Percentiles rank a stretch among this genome's conserved stretches.
These are phyloP conservation scores for Enchytraeus crypticus DNA, from an alignment of 2,888 invertebrate genomes.

Conservation along the genomic window DNA sequence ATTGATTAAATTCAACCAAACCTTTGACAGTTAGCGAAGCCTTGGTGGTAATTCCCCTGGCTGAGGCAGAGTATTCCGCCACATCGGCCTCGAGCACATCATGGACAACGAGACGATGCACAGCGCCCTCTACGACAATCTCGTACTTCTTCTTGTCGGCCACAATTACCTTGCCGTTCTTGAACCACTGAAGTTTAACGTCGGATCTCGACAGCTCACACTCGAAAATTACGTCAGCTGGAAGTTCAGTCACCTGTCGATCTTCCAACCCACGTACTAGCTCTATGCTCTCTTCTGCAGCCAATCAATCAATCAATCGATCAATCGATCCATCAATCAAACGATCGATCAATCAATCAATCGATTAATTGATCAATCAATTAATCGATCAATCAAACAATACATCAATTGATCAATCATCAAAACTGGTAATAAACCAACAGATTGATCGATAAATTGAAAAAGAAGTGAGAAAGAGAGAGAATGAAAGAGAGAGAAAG, in stretches of 20 bases:
- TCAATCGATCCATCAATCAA: too few species aligned
- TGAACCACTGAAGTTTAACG: slow-evolving; percentile 41
- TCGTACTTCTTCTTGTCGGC: slow-evolving; percentile 15
- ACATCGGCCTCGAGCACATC: slow-evolving; percentile 34
- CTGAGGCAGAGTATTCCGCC: slow-evolving; percentile 37
- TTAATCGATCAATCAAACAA: too few species aligned
- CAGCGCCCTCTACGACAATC: slow-evolving; percentile 18
- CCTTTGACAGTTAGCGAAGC: slow-evolving; percentile 44
- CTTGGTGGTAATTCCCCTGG: slow-evolving; percentile 38
- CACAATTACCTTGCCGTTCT: slow-evolving; percentile 34
- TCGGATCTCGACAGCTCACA: slow-evolving; percentile 40
- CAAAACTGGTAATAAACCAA: not conserved
- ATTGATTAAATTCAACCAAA: too few species aligned
- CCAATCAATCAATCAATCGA: not conserved
- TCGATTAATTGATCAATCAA: too few species aligned
- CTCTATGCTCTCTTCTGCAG: slow-evolving; percentile 41
- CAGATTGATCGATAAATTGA: not conserved
- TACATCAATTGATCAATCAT: too few species aligned
- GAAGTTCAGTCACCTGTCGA: slow-evolving; percentile 35
- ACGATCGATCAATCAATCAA: too few species aligned
- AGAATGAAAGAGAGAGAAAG: not conserved
- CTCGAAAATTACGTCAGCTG: slow-evolving; percentile 36
- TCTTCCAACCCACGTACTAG: slow-evolving; percentile 40
- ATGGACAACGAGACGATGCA: slow-evolving; percentile 34
- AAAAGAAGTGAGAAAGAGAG: not conserved